Conservation (phyloP, 1,140 invertebrate genomes). For the Macrocentrus cingulum region DNA sequence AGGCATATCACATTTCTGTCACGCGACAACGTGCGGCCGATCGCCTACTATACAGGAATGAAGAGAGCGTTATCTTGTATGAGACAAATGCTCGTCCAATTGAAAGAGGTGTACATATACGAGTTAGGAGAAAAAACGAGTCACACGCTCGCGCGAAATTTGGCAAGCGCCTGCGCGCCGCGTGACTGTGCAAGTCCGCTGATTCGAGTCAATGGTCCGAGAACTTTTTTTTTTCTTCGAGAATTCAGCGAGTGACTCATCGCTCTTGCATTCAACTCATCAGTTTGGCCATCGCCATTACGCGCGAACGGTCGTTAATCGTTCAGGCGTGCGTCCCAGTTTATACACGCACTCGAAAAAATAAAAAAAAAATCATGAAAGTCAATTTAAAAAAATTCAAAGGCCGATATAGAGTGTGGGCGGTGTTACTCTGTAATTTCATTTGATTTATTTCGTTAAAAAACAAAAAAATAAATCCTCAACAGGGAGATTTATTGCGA, state of each 20-base stretch:
- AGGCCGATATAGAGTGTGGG: too few relatives aligned
- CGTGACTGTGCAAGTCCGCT: neutral
- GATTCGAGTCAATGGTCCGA: slow-evolving; percentile 3
- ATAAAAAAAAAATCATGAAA: neutral
- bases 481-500: too few relatives aligned
- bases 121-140: neutral
- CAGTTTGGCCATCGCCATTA: neutral
- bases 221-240: slow-evolving; percentile 2
- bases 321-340: neutral
- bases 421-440: too few relatives aligned
- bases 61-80: neutral
- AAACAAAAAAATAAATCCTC: too few relatives aligned
- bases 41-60: slow-evolving; percentile 15
- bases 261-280: slow-evolving; percentile 1
- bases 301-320: slow-evolving; percentile 4
- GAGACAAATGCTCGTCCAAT: neutral
- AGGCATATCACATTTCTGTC: slow-evolving; percentile 20
- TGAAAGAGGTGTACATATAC: neutral
- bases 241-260: slow-evolving; percentile 5
- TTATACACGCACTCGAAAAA: neutral
- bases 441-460: too few relatives aligned
- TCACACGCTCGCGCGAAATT: neutral
- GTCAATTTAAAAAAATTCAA: too few relatives aligned
- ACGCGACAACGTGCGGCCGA: slow-evolving; percentile 13
- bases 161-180: neutral